Base-by-base conservation (phyloP, 2,797 vertebrate genomes). In the Melanotaenia boesemani region DNA sequence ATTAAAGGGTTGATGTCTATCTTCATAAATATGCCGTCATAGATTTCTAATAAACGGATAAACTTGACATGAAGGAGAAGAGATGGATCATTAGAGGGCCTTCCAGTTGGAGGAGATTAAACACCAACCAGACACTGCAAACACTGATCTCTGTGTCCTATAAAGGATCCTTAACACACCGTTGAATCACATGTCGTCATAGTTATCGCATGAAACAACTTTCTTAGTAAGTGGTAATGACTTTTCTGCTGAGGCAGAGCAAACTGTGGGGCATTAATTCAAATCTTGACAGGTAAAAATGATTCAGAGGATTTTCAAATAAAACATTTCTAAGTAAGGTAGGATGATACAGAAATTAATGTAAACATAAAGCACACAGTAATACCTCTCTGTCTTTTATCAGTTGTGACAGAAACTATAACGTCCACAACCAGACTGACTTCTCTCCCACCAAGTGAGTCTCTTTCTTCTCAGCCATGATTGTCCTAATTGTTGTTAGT, bases 401-500 rank as follows among this genome's bases (percentile, higher is more conserved):
- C 89, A 98, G 97, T 96, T 87, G 91, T 96, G 89, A 96, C 95
- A 44, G 97, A 98, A 94, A 95, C 93, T 26, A 74, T 96, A 80
- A 94, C 95, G 34, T 95, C 96, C 62, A 88, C 93, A 0, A 90
- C 90, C 76, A 96, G 97, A 93, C 93, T 99, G 83, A 94, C 97
- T 1, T 95, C 97, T 84, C 93, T 99, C 83, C 98, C 98, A 41
- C 98, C 98, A 90, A 98, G 98, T 99, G 95, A 98, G 97, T 95
- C 63, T 65, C 26, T 56, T 41, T 70, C 46, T 20, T 26, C 36
- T 10, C 63, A 26, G 12, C 18, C 16, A 44, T 13, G 24, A 24
- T 67, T 26, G 6, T 52, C 77, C 74, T 78, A 63, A 82, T 76
- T 73, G 73, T 78, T 75, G 57, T 41, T 79, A 72, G 66, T 44